Evolutionary conservation across 2,113 vertebrate species (phyloP).

Genomic region (Leptocoma aspasia): DNA sequence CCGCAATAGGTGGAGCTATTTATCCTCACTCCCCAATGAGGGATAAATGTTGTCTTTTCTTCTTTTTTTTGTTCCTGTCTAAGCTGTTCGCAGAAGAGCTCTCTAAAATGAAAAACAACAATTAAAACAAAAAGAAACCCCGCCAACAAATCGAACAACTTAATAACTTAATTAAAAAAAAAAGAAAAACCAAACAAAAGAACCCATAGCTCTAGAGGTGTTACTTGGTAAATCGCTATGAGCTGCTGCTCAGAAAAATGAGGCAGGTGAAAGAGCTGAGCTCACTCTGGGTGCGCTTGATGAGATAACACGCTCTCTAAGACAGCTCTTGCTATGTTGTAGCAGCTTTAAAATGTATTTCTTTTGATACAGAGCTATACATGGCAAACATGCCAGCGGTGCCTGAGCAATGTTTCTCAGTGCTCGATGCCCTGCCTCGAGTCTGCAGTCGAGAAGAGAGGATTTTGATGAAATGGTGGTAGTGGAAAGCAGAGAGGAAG

Average conservation of each 20-base stretch:
- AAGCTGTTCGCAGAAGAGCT: not conserved
- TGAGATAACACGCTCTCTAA: not conserved
- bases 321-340: not conserved
- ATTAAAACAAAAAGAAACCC: not conserved
- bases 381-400: not conserved
- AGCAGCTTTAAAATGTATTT: not conserved
- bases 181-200: not conserved
- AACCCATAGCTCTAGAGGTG: not conserved
- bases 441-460: not conserved
- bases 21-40: not conserved
- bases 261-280: not conserved
- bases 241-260: not conserved
- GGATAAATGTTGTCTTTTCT: not conserved
- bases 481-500: not conserved
- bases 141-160: not conserved
- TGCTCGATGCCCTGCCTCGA: not conserved
- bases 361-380: not conserved
- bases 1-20: not conserved
- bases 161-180: not conserved
- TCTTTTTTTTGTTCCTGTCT: not conserved
- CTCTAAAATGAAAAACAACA: not conserved
- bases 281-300: not conserved
- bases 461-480: not conserved
- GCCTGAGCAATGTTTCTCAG: not conserved
- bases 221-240: not conserved